Percentiles rank a stretch among this genome's conserved stretches.
Conservation (phyloP, 2,888 invertebrate genomes). For the Clivina fossor region DNA sequence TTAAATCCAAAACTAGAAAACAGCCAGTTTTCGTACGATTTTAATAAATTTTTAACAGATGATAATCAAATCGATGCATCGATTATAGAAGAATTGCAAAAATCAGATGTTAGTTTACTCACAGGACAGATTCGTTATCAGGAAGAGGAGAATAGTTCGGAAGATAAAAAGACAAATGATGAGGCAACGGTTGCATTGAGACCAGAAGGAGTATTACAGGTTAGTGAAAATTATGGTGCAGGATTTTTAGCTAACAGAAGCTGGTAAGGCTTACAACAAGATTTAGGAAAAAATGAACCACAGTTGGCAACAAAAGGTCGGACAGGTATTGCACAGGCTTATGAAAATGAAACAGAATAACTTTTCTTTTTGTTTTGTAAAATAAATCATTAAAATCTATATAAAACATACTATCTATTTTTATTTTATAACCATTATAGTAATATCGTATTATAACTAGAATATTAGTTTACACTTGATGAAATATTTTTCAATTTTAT, state of each 20-base stretch:
- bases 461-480: no score
- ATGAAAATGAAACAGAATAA: conserved; percentile 59
- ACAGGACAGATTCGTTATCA: conserved; percentile 62
- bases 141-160: conserved; percentile 50
- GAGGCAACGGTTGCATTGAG: conserved; percentile 50
- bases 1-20: conserved; percentile 61
- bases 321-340: conserved; percentile 73
- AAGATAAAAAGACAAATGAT: conserved; percentile 48
- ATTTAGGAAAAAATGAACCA: conserved; percentile 72
- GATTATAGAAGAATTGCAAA: conserved; percentile 36
- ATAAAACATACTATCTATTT: no score
- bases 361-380: background rate
- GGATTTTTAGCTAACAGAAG: conserved; percentile 67
- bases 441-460: no score
- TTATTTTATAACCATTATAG: no score
- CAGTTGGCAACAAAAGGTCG: conserved; percentile 70
- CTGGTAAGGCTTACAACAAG: conserved; percentile 87
- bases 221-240: conserved; percentile 60
- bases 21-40: conserved; percentile 61
- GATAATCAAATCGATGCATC: conserved; percentile 34
- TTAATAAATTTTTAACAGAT: conserved; percentile 70
- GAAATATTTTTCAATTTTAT: no score
- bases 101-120: conserved; percentile 72
- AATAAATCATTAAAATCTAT: no score
- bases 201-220: conserved; percentile 53